These are phyloP conservation scores for Chiridota heheva DNA, from an alignment of 35 echinoderm and acorn worm species.

Conservation along the genomic window DNA sequence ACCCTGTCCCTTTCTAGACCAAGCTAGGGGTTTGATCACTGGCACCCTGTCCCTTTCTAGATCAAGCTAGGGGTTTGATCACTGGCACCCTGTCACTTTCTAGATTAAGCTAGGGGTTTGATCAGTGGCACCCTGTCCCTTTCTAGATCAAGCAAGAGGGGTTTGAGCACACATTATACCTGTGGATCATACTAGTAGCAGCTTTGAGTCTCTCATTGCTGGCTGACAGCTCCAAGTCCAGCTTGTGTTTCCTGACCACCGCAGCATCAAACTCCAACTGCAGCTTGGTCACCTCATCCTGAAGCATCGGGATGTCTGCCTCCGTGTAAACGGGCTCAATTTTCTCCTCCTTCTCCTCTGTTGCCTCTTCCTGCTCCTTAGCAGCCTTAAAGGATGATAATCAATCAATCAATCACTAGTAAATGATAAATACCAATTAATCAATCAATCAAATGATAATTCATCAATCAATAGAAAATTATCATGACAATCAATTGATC, in stretches of 20 bases:
- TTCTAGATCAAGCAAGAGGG: no score
- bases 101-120: no score
- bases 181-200: slow-evolving; percentile 92
- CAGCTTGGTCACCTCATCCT: slow-evolving; percentile 75
- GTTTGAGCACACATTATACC: no score
- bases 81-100: no score
- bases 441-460: background rate
- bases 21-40: no score
- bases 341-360: slow-evolving; percentile 45
- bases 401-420: background rate
- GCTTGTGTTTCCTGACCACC: slow-evolving; percentile 74
- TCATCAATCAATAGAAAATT: background rate
- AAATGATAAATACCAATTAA: background rate
- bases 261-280: slow-evolving; percentile 91
- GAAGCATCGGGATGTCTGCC: slow-evolving; percentile 87
- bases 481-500: no score
- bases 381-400: slow-evolving; percentile 6
- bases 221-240: slow-evolving; percentile 83
- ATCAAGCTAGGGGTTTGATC: no score
- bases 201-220: slow-evolving; percentile 97
- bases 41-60: no score
- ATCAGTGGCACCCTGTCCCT: no score
- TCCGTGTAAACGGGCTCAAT: slow-evolving; percentile 92
- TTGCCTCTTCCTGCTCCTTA: slow-evolving; percentile 62
- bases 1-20: no score